These are phyloP conservation scores for Drosophila micromelanica DNA, from an alignment of 1,140 invertebrate species.

Conservation along the genomic window DNA sequence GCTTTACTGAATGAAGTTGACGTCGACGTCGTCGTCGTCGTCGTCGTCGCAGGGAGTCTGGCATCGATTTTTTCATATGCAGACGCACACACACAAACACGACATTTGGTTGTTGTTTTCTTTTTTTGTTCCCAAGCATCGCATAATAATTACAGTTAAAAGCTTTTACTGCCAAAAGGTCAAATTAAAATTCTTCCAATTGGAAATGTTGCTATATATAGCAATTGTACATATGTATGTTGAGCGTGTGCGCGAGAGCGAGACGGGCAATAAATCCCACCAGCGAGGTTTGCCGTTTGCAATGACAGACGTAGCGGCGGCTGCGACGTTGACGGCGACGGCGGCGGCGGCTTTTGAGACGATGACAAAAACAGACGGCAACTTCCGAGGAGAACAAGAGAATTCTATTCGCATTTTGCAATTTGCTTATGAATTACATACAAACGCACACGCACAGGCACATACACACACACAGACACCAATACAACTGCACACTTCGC, in stretches of 20 bases:
- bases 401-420: constrained; percentile 62
- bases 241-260: constrained; percentile 25
- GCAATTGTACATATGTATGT: constrained; percentile 17
- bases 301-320: constrained; percentile 65
- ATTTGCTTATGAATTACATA: constrained; percentile 45
- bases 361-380: constrained; percentile 63
- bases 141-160: constrained; percentile 58
- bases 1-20: constrained; percentile 72
- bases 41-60: constrained; percentile 66
- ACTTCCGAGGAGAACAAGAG: constrained; percentile 52
- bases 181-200: constrained; percentile 65
- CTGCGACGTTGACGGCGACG: constrained; percentile 23
- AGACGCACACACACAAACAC: constrained; percentile 44
- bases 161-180: constrained; percentile 65
- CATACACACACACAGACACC: constrained; percentile 20
- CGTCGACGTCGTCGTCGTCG: constrained; percentile 38
- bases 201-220: constrained; percentile 72
- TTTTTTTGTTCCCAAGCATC: constrained; percentile 38
- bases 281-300: constrained; percentile 38
- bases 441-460: constrained; percentile 10
- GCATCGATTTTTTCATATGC: constrained; percentile 79
- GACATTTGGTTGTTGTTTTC: constrained; percentile 23
- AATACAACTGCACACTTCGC: constrained; percentile 16
- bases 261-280: constrained; percentile 39
- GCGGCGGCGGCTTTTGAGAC: constrained; percentile 37